phyloP scores from a whole-genome alignment of 2,797 vertebrate genomes.

The Alexandromys oeconomus region DNA sequence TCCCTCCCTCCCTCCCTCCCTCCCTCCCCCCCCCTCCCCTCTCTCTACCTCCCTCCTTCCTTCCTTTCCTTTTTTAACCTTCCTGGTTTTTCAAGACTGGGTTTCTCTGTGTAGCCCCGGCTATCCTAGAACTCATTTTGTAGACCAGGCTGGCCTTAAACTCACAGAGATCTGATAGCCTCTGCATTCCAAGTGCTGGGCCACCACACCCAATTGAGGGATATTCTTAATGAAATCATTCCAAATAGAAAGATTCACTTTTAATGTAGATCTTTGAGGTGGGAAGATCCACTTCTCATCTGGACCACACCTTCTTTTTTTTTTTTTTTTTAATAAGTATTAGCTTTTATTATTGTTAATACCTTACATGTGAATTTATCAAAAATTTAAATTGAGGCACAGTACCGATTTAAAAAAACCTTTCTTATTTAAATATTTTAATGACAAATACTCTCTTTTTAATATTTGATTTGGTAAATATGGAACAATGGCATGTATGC shows the following conservation, averaged over 20 bases:
- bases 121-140: no score
- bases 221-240: neutral
- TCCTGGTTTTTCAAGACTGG: no score
- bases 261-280: neutral
- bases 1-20: no score
- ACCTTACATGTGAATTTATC: neutral
- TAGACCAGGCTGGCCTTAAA: no score
- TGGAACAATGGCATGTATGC: neutral
- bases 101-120: no score
- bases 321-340: neutral
- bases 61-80: no score
- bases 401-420: neutral
- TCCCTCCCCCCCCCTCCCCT: no score
- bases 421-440: neutral
- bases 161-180: no score
- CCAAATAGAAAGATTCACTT: neutral
- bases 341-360: neutral
- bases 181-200: no score
- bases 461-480: constrained; percentile 6
- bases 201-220: no score
- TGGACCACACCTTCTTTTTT: no score
- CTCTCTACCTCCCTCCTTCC: no score
- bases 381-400: constrained; percentile 7
- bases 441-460: neutral
- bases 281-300: neutral